phyloP scores from a whole-genome alignment of 2,113 vertebrate genomes.

The Triplophysa rosa region DNA sequence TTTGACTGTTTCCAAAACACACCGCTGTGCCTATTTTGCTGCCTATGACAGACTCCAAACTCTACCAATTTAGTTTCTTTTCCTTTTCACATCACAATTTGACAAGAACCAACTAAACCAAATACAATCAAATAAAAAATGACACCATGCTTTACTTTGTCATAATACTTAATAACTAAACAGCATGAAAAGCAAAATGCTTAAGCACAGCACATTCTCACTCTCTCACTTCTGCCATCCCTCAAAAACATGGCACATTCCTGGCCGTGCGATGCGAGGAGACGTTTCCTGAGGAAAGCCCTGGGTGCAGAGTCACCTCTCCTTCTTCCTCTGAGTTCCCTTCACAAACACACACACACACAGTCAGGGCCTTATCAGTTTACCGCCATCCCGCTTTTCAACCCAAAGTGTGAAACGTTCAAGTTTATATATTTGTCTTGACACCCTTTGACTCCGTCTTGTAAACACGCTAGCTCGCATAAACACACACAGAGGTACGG shows the following conservation, averaged over 20 bases:
- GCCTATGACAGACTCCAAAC: too few species aligned
- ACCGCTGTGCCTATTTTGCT: too few species aligned
- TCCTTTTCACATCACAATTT: too few species aligned
- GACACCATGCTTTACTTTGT: not conserved
- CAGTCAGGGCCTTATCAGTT: constrained; percentile 34
- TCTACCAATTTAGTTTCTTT: too few species aligned
- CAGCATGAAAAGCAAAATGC: not conserved
- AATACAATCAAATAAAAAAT: too few species aligned
- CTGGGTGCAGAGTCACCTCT: constrained; percentile 56
- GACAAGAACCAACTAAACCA: too few species aligned
- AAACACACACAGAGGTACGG: constrained; percentile 14
- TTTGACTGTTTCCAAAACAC: too few species aligned
- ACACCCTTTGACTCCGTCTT: constrained; percentile 29
- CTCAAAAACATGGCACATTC: constrained; percentile 55
- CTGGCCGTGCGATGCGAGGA: constrained; percentile 43
- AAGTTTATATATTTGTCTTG: constrained; percentile 34
- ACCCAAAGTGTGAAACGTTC: not conserved
- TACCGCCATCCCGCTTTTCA: constrained; percentile 11
- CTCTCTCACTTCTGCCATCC: constrained; percentile 49
- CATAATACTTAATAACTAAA: not conserved
- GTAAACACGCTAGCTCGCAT: constrained; percentile 16
- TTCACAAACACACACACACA: constrained; percentile 31
- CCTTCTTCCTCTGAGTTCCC: constrained; percentile 48
- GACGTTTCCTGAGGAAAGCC: constrained; percentile 61
- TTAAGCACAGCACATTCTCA: not conserved